phyloP scores from a whole-genome alignment of 2,797 vertebrate species.

The Pyrocephalus nanus region DNA sequence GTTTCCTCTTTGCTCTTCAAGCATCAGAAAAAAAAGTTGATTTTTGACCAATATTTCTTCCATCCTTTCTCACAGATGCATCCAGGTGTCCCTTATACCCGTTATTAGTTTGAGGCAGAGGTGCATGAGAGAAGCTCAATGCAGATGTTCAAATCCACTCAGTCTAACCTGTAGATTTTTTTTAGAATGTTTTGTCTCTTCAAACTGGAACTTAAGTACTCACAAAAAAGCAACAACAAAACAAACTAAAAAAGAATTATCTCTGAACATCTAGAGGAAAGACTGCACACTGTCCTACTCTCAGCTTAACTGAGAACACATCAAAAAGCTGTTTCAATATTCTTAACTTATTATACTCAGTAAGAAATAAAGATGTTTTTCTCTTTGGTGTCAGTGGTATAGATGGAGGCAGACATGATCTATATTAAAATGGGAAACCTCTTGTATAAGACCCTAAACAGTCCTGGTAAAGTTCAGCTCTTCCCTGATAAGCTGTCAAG shows the following conservation, averaged over 20 bases:
- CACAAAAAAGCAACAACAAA: background rate
- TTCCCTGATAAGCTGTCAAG: background rate
- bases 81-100: background rate
- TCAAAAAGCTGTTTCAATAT: background rate
- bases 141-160: background rate
- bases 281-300: background rate
- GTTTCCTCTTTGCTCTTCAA: background rate
- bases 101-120: background rate
- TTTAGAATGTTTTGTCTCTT: background rate
- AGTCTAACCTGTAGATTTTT: background rate
- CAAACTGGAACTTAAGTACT: background rate
- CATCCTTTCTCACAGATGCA: background rate
- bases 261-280: background rate
- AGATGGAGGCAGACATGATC: background rate
- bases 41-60: background rate
- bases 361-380: background rate
- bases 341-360: background rate
- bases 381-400: background rate
- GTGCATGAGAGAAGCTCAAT: background rate
- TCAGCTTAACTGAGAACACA: background rate
- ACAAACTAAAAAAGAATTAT: background rate
- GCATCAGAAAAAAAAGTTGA: background rate
- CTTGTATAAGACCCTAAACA: background rate
- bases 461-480: background rate
- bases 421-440: background rate